A percentile compares a stretch with the other conserved stretches of the same genome.
Evolutionary conservation across 64 coral and sea anemone genomes (phyloP).

Genomic region (Stichodactyla mertensii): DNA sequence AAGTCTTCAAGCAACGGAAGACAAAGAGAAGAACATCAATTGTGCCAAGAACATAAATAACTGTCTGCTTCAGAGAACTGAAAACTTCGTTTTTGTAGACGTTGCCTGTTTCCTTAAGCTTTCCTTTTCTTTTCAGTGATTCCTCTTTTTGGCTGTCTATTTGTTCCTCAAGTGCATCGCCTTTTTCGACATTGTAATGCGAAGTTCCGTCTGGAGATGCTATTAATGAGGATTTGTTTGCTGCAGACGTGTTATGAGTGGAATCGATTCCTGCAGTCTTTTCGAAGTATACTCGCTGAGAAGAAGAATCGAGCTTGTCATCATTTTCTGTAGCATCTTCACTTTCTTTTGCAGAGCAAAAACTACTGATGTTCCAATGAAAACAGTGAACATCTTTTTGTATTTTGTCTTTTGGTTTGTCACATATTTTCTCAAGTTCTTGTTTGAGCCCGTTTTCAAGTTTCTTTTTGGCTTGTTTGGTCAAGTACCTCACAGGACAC

Average conservation of each 20-base stretch:
- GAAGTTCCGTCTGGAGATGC: background rate
- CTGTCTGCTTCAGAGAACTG: constrained; percentile 10
- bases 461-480: constrained; percentile 20
- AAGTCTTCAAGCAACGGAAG: constrained; percentile 59
- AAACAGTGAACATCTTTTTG: constrained; percentile 31
- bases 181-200: constrained; percentile 58
- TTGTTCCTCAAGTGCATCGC: constrained; percentile 57
- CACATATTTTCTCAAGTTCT: background rate
- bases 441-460: constrained; percentile 30
- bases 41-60: constrained; percentile 50
- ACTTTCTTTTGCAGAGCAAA: constrained; percentile 39
- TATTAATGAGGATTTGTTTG: constrained; percentile 53
- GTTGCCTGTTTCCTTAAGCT: constrained; percentile 29
- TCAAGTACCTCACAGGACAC: constrained; percentile 56
- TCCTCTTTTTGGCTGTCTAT: constrained; percentile 59
- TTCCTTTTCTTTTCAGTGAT: constrained; percentile 33
- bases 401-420: background rate
- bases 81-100: constrained; percentile 60
- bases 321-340: background rate
- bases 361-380: constrained; percentile 34
- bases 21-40: constrained; percentile 67
- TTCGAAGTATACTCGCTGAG: constrained; percentile 47
- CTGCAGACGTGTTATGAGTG: constrained; percentile 21
- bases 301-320: constrained; percentile 12
- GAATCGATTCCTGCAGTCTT: constrained; percentile 20